phyloP scores from a whole-genome alignment of 2,113 vertebrate species.

The Terrapene triunguis region DNA sequence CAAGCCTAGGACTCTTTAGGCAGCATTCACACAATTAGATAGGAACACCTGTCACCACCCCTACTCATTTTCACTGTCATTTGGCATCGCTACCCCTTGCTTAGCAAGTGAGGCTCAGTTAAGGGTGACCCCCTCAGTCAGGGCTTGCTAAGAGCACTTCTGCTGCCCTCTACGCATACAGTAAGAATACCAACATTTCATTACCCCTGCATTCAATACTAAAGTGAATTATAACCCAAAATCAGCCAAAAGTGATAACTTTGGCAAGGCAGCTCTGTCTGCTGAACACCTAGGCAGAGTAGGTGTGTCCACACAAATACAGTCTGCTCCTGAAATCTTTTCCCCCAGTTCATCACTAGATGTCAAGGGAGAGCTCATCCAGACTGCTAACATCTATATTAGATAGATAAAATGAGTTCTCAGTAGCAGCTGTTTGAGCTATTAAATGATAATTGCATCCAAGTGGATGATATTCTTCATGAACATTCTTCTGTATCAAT shows the following conservation, averaged over 20 bases:
- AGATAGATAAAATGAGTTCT: neutral
- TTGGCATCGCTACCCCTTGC: neutral
- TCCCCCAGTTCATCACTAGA: neutral
- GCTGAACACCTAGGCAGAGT: neutral
- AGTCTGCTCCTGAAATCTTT: neutral
- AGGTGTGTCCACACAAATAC: neutral
- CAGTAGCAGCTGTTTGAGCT: slow-evolving; percentile 33
- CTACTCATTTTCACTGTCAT: neutral
- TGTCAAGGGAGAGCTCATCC: neutral
- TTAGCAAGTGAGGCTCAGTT: neutral
- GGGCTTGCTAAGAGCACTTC: neutral
- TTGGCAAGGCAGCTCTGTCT: neutral
- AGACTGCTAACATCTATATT: neutral
- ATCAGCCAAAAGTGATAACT: neutral
- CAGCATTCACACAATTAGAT: neutral
- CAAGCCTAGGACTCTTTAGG: neutral
- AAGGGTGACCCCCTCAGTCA: neutral
- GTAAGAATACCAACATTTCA: neutral
- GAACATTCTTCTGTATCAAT: neutral
- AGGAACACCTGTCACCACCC: neutral
- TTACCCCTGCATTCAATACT: neutral
- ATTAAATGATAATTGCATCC: slow-evolving; percentile 44
- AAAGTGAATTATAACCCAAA: too few species aligned
- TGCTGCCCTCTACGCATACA: neutral
- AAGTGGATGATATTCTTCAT: slow-evolving; percentile 1